These are phyloP conservation scores for Nothoprocta perdicaria DNA, from an alignment of 2,113 vertebrate species.

Conservation along the genomic window DNA sequence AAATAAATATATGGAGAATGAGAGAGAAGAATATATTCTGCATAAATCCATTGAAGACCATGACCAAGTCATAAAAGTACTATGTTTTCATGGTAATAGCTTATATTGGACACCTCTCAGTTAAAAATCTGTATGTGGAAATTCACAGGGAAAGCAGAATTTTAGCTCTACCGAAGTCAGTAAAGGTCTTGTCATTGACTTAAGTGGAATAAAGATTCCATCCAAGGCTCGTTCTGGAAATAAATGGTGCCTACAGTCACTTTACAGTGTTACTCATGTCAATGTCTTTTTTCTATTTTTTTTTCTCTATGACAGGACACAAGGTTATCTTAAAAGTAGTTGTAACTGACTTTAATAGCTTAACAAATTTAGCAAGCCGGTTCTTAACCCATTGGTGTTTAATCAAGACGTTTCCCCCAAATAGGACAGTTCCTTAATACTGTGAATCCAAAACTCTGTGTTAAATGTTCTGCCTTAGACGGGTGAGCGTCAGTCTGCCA, in stretches of 20 bases:
- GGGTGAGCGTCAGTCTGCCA: background rate
- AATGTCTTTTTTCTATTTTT: background rate
- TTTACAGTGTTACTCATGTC: background rate
- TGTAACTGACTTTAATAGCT: slow-evolving; percentile 3
- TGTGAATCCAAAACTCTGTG: background rate
- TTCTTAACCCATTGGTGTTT: background rate
- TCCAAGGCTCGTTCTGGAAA: slow-evolving; percentile 25
- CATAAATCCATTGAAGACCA: background rate
- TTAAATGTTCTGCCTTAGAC: background rate
- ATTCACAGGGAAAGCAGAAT: background rate
- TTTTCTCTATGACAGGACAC: background rate
- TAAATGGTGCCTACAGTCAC: background rate
- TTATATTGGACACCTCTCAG: background rate
- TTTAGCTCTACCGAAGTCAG: background rate
- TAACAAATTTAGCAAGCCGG: background rate
- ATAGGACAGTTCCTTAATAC: background rate
- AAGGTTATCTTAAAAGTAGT: background rate
- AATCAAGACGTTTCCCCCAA: background rate
- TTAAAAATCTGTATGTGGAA: background rate
- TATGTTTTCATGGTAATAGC: background rate
- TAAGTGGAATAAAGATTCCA: background rate
- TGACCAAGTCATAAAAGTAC: background rate
- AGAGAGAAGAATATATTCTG: background rate
- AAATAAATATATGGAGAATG: background rate
- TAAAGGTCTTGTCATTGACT: slow-evolving; percentile 34